Evolutionary conservation across 2,113 vertebrate genomes (phyloP).

Genomic region (Ameiurus melas): DNA sequence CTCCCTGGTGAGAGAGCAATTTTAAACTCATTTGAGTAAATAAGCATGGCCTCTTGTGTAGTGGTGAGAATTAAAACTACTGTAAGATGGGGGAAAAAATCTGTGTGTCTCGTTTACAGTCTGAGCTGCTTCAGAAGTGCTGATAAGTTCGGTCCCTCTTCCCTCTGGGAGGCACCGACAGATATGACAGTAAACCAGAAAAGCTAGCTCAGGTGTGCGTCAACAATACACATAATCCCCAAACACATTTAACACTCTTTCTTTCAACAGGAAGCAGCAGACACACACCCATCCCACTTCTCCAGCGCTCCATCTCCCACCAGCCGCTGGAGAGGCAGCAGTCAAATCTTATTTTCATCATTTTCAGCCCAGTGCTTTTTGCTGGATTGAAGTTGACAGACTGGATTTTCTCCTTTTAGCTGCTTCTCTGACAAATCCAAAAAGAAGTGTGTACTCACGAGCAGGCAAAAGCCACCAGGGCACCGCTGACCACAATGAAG

Average conservation of each 20-base stretch:
- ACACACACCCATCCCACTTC: constrained; percentile 19
- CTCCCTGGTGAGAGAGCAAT: neutral
- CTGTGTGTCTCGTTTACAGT: neutral
- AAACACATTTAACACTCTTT: constrained; percentile 42
- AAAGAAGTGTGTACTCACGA: constrained; percentile 81
- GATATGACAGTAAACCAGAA: constrained; percentile 24
- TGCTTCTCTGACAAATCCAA: constrained; percentile 18
- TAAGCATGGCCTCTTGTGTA: neutral
- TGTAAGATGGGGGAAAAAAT: neutral
- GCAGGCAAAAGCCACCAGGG: constrained; percentile 96
- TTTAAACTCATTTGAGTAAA: constrained; percentile 33
- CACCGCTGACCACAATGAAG: constrained; percentile 98
- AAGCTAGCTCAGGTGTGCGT: constrained; percentile 28
- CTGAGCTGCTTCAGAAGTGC: constrained; percentile 1
- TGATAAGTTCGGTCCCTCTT: constrained; percentile 17
- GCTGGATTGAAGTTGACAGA: constrained; percentile 46
- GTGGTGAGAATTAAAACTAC: constrained; percentile 26
- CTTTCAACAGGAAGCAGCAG: constrained; percentile 12
- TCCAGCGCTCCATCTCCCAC: constrained; percentile 10
- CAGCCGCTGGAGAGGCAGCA: constrained; percentile 29
- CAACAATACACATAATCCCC: constrained; percentile 15
- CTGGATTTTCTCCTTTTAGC: constrained; percentile 12
- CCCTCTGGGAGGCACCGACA: constrained; percentile 22
- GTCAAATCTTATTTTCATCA: constrained; percentile 46
- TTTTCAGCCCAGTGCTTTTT: constrained; percentile 39